phyloP scores from a whole-genome alignment of 2,113 vertebrate genomes.

The Eonycteris spelaea region DNA sequence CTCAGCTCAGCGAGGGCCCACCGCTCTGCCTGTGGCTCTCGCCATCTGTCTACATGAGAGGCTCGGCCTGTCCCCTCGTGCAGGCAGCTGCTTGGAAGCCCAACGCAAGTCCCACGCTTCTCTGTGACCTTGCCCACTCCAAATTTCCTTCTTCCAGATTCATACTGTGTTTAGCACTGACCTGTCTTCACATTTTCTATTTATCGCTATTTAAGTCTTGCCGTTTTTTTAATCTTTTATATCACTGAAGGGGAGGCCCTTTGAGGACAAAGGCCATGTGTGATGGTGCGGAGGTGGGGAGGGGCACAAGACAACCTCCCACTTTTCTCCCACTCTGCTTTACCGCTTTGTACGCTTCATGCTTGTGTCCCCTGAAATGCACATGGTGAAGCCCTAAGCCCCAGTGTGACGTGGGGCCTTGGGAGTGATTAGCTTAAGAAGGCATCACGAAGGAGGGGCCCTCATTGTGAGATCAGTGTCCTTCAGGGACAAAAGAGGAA shows the following conservation, averaged over 20 bases:
- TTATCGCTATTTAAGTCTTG: not conserved
- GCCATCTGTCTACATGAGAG: not conserved
- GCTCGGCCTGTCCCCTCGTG: not conserved
- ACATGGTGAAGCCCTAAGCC: not conserved
- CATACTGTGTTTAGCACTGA: not conserved
- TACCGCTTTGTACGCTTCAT: not conserved
- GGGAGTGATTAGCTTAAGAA: not conserved
- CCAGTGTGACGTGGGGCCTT: not conserved
- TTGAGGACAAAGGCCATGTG: not conserved
- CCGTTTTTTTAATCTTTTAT: not conserved
- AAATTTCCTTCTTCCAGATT: conserved; percentile 13
- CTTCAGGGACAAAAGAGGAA: not conserved
- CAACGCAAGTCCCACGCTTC: not conserved
- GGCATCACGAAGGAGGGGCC: not conserved
- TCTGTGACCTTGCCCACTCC: not conserved
- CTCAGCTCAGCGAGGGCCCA: not conserved
- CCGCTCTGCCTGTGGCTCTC: not conserved
- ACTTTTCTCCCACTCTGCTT: not conserved
- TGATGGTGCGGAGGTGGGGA: not conserved
- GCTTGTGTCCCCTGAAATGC: not conserved
- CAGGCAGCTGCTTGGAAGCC: not conserved
- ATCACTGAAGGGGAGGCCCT: not conserved
- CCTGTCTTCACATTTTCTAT: not conserved
- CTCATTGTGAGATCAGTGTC: not conserved
- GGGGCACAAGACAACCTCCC: not conserved